These are phyloP conservation scores for Dynastes tityus DNA, from an alignment of 2,888 invertebrate genomes.

Conservation along the genomic window DNA sequence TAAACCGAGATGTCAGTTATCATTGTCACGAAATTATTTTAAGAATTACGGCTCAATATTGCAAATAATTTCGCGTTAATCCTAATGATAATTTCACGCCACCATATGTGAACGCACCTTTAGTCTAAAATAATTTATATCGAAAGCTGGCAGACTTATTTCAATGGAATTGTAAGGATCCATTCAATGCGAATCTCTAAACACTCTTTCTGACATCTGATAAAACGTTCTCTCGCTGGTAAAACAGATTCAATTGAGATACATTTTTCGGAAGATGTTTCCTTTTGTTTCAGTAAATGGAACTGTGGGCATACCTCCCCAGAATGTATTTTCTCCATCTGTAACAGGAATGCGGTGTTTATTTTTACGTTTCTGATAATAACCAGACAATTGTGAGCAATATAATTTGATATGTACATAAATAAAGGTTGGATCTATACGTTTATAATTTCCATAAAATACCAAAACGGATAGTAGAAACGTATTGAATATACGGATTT, in stretches of 20 bases:
- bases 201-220: not conserved
- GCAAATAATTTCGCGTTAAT: too few relatives aligned
- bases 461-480: too few relatives aligned
- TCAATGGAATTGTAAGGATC: too few relatives aligned
- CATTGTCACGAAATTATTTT: too few relatives aligned
- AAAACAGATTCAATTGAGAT: slow-evolving; percentile 16
- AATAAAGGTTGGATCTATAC: too few relatives aligned
- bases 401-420: not conserved
- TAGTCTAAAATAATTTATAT: too few relatives aligned
- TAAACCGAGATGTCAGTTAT: too few relatives aligned
- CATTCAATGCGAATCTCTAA: too few relatives aligned
- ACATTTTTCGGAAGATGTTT: not conserved
- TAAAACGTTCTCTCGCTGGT: not conserved
- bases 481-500: not conserved
- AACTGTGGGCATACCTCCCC: not conserved
- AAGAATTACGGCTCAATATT: too few relatives aligned
- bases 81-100: too few relatives aligned
- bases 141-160: too few relatives aligned
- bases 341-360: not conserved
- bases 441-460: not conserved
- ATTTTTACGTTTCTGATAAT: not conserved
- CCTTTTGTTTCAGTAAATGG: not conserved
- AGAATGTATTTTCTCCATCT: not conserved
- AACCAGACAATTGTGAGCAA: not conserved
- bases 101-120: too few relatives aligned